Evolutionary conservation across 2,113 vertebrate species (phyloP).

Genomic region (Dascyllus trimaculatus): DNA sequence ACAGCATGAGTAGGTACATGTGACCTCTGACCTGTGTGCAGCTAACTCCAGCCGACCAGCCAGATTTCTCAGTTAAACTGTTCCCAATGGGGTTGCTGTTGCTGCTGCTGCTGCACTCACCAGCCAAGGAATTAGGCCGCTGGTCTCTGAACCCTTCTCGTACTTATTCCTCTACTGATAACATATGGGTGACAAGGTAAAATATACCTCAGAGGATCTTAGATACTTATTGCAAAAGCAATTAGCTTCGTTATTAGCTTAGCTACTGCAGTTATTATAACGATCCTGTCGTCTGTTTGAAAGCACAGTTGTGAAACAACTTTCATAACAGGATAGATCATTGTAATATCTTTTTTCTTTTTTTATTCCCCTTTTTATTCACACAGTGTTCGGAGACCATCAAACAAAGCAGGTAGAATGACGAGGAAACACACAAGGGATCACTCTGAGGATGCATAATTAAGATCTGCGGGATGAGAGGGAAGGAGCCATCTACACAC

Average conservation of each 20-base stretch:
- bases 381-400: slow-evolving; percentile 40
- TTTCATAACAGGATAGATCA: neutral
- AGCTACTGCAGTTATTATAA: slow-evolving; percentile 13
- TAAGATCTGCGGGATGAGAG: slow-evolving; percentile 58
- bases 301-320: slow-evolving; percentile 4
- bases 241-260: slow-evolving; percentile 50
- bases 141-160: slow-evolving; percentile 49
- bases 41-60: slow-evolving; percentile 45
- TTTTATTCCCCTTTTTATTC: neutral
- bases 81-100: slow-evolving; percentile 28
- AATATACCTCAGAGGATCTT: slow-evolving; percentile 39
- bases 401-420: slow-evolving; percentile 51
- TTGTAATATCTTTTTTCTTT: slow-evolving; percentile 28
- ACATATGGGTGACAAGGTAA: slow-evolving; percentile 34
- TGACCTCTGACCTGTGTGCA: slow-evolving; percentile 57
- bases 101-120: slow-evolving; percentile 16
- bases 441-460: slow-evolving; percentile 73
- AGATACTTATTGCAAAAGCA: slow-evolving; percentile 40
- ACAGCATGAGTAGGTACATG: slow-evolving; percentile 54
- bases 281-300: slow-evolving; percentile 9
- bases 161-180: slow-evolving; percentile 43
- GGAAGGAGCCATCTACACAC: slow-evolving; percentile 61
- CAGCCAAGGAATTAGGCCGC: slow-evolving; percentile 52
- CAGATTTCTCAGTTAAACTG: slow-evolving; percentile 56
- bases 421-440: slow-evolving; percentile 28